Conservation (phyloP, 2,113 vertebrate species). For the Cyanistes caeruleus region DNA sequence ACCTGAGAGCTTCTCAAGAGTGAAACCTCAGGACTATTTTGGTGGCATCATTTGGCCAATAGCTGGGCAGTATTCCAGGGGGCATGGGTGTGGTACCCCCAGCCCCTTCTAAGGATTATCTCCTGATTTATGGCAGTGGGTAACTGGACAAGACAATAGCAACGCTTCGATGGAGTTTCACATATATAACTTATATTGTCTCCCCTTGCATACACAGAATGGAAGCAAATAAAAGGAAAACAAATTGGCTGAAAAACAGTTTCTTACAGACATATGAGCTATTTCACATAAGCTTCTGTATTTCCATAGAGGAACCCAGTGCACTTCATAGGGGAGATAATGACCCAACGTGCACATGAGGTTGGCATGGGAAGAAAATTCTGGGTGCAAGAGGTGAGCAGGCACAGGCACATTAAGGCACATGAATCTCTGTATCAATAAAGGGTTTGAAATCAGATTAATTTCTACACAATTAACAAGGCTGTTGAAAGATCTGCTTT, state of each 20-base stretch:
- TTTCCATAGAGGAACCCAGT: neutral
- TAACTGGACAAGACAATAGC: neutral
- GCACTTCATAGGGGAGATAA: neutral
- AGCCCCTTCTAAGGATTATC: neutral
- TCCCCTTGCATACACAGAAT: neutral
- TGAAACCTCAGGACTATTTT: neutral
- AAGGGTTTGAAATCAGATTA: constrained; percentile 71
- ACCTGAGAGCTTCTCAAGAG: neutral
- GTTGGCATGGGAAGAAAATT: neutral
- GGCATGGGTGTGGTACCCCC: neutral
- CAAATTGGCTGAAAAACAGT: rapidly evolving
- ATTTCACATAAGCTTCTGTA: neutral
- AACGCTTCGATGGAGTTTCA: neutral
- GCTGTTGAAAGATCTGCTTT: constrained; percentile 72
- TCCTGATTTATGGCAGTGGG: neutral
- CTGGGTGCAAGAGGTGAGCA: neutral
- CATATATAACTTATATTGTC: neutral
- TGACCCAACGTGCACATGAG: neutral
- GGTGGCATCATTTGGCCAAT: neutral
- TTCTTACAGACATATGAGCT: neutral
- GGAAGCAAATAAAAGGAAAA: neutral
- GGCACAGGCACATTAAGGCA: neutral
- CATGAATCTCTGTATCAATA: neutral
- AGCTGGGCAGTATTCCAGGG: neutral
- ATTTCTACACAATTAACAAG: constrained; percentile 71